Base-by-base conservation (phyloP, 2,113 vertebrate species). In the Dipodomys ordii region DNA sequence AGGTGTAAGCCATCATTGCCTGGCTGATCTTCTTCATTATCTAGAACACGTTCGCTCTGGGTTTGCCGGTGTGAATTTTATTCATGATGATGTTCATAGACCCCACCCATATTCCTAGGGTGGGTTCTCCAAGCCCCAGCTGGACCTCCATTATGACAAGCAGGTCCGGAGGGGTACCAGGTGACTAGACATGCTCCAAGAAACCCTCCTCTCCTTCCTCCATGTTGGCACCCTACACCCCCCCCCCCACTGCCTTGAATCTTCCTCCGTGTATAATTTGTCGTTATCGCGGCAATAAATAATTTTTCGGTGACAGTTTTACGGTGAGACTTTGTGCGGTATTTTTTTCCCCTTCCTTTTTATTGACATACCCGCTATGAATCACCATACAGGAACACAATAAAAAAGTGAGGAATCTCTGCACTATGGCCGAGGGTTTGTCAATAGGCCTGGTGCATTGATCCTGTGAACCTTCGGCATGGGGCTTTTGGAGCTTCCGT, bases 311-410 rank as follows among this genome's bases (percentile, higher is more conserved):
- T 98, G 97, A 94, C 97, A 94, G 94, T 95, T 98, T 97, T 65
- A 94, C 91, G 90, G 73, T 95, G 97, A 97, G 97, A 96, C 92
- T 97, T 97, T 90, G 95, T 93, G 91, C 6, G 0, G 80, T 79
- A 1, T 88, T 94, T 97, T 95, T 49, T 49, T 86, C 15, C 15
- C 53, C 13, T 57, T 18, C 15, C 53, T 57, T 96, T 97, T 97
- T 93, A 95, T 98, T 94, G 97, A 97, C 97, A 97, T 97, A 98
- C 72, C 94, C 60, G 57, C 95, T 95, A 97, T 97, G 98, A 98
- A 97, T 98, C 98, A 98, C 97, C 97, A 97, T 97, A 96, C 95
- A 97, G 89, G 97, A 98, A 97, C 96, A 96, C 96, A 94, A 94
- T 98, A 96, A 98, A 98, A 97, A 95, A 28, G 92, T 83, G 93